Base-by-base conservation (phyloP, 2,888 invertebrate genomes). In the Drosophila aldrichi region DNA sequence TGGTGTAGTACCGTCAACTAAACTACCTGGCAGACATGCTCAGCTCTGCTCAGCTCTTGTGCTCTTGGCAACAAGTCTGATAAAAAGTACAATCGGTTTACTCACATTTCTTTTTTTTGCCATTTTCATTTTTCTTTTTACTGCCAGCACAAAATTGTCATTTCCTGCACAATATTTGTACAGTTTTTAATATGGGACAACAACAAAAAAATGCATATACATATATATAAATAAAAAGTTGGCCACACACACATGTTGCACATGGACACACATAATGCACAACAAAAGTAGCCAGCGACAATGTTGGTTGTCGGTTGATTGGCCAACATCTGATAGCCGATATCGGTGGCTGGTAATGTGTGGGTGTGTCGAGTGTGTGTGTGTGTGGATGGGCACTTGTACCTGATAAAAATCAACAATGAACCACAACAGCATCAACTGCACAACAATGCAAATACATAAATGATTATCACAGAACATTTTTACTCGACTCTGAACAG, bases 371-470 rank as follows among this genome's bases (percentile, higher is more conserved):
- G 22, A 14, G 61, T 20, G 22, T 40, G 18, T 51, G 20, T 34
- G 34, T 16, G 61, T 49, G 32, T 43, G 52, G 25, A 40, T 54
- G 54, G 44, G 51, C 68, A 65, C 59, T 70, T 74, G 66, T 62
- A 61, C 54, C 59, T 75, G 82, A 81, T 80, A 81, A 70, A 75
- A 72, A 79, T 80, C 75, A 79, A 73, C 79, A 81, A 60, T 55
- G 48, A 69, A 71, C 75, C 69, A 44, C 72, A 81, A 70, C 81
- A 75, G 68, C 73, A 74, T 62, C 67, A 70, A 65, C 65, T 62
- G 55, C 59, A 72, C 67, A 68, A 68, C 70, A 82, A 73, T 70
- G 62, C 56, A 73, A 68, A 82, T 67, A 66, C 64, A 73, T 64
- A 81, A 78, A 74, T 78, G 66, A 74, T 73, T 73, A 70, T 80